phyloP scores from a whole-genome alignment of 1,140 invertebrate genomes.

The Melitaea cinxia region DNA sequence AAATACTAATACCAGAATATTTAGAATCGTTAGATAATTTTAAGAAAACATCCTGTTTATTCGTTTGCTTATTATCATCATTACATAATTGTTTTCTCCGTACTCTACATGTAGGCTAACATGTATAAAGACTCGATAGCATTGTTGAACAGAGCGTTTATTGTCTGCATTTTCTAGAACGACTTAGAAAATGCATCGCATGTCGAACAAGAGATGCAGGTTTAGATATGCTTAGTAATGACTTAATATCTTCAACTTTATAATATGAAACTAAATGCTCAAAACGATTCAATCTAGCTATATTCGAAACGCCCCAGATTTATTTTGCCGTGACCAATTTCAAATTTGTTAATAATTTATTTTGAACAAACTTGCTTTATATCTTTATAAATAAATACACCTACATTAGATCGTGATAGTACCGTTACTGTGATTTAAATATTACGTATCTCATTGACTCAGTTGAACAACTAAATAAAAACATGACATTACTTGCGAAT shows the following conservation, averaged over 20 bases:
- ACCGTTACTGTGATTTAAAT: slow-evolving; percentile 18
- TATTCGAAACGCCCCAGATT: neutral
- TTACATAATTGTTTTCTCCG: slow-evolving; percentile 16
- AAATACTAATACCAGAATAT: too few species aligned
- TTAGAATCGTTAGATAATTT: too few species aligned
- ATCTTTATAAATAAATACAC: neutral
- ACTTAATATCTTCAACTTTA: slow-evolving; percentile 2
- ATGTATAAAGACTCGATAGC: slow-evolving; percentile 2
- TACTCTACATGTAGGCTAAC: neutral
- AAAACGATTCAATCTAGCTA: slow-evolving; percentile 3
- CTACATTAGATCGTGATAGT: neutral
- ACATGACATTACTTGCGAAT: too few species aligned
- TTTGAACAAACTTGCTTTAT: neutral
- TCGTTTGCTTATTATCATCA: neutral
- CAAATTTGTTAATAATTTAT: neutral
- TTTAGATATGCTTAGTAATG: slow-evolving; percentile 17
- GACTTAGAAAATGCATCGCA: slow-evolving; percentile 45
- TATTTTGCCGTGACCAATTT: neutral
- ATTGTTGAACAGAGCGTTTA: slow-evolving; percentile 36
- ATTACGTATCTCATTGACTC: neutral
- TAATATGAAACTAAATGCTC: neutral
- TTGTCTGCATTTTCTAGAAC: slow-evolving; percentile 36
- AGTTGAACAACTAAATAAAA: too few species aligned
- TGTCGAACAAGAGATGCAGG: slow-evolving; percentile 29
- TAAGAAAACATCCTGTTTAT: neutral